Evolutionary conservation across 2,113 vertebrate genomes (phyloP).

Genomic region (Phyllostomus discolor): DNA sequence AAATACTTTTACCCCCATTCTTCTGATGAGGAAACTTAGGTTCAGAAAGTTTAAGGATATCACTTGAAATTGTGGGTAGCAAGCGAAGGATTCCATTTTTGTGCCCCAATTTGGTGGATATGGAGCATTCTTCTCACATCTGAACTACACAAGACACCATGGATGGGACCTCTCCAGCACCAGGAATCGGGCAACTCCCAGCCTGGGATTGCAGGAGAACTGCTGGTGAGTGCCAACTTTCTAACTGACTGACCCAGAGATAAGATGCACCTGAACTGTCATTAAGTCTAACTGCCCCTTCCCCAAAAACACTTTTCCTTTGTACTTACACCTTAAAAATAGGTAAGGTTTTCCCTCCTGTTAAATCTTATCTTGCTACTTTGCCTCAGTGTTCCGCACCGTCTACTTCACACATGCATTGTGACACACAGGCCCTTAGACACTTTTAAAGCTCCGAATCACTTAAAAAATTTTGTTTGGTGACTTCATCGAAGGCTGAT

Average conservation of each 20-base stretch:
- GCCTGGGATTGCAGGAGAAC: accelerated
- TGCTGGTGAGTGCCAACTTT: background rate
- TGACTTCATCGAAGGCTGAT: background rate
- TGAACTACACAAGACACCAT: accelerated
- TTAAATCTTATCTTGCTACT: background rate
- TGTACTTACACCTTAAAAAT: background rate
- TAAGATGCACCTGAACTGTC: background rate
- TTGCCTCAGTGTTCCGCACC: background rate
- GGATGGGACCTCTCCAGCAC: accelerated
- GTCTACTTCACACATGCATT: background rate
- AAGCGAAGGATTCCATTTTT: background rate
- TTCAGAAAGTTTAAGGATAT: constrained; percentile 42
- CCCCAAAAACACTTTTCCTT: background rate
- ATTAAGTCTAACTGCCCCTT: background rate
- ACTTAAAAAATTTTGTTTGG: background rate
- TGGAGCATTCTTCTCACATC: accelerated
- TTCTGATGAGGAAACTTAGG: background rate
- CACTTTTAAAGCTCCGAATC: background rate
- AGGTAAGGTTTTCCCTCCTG: background rate
- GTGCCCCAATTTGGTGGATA: background rate
- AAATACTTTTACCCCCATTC: background rate
- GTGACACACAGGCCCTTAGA: background rate
- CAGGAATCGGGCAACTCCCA: accelerated
- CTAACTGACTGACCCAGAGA: background rate
- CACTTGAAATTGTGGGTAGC: background rate